These are phyloP conservation scores for Chromis chromis DNA, from an alignment of 2,797 vertebrate genomes.

Conservation along the genomic window DNA sequence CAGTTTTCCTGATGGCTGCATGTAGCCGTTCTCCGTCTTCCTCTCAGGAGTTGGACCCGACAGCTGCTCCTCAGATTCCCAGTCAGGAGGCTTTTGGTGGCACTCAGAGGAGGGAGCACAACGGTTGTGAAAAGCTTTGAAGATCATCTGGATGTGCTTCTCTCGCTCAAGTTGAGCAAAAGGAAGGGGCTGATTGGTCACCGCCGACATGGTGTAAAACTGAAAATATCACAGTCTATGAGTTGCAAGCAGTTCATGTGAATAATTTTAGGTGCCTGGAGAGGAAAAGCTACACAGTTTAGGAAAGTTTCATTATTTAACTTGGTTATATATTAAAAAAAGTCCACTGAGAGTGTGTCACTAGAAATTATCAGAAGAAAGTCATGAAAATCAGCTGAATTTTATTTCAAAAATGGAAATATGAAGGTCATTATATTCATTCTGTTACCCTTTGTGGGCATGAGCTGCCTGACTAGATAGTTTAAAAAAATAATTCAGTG, in stretches of 20 bases:
- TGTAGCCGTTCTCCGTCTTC: conserved; percentile 11
- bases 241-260: not conserved
- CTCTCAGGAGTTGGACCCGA: conserved; percentile 31
- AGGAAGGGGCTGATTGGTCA: conserved; percentile 83
- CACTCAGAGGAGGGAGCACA: conserved; percentile 51
- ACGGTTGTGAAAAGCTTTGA: conserved; percentile 73
- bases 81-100: conserved; percentile 26
- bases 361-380: not conserved
- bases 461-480: no score
- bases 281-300: not conserved
- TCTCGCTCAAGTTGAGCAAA: conserved; percentile 83
- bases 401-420: not conserved
- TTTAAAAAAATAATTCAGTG: not conserved
- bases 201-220: conserved; percentile 76
- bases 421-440: not conserved
- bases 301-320: not conserved
- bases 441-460: no score
- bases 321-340: no score
- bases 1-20: conserved; percentile 6
- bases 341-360: not conserved
- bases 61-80: conserved; percentile 29
- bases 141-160: conserved; percentile 84
- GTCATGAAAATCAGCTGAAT: not conserved
- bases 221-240: conserved; percentile 10
- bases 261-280: not conserved